Evolutionary conservation across 2,113 vertebrate genomes (phyloP).

Genomic region (Sisor rabdophorus): DNA sequence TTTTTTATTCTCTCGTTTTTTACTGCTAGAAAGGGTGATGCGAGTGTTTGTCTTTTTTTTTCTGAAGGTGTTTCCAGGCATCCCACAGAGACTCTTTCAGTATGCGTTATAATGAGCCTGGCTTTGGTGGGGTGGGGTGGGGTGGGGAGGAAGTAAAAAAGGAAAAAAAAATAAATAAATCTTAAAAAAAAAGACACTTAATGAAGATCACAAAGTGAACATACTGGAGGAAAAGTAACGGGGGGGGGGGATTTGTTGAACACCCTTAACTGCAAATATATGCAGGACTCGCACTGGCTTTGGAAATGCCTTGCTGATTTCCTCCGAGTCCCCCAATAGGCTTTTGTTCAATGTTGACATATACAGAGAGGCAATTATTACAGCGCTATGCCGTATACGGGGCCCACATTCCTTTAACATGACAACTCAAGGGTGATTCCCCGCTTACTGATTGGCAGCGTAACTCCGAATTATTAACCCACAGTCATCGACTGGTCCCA

Average conservation of each 20-base stretch:
- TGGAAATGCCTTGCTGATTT: conserved; percentile 20
- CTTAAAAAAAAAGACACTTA: background rate
- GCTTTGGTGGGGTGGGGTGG: no score
- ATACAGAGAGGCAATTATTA: conserved; percentile 39
- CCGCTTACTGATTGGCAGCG: conserved; percentile 52
- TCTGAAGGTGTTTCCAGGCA: conserved; percentile 28
- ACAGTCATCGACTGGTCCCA: conserved; percentile 48
- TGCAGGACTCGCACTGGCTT: background rate
- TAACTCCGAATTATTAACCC: conserved; percentile 42
- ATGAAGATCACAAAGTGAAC: conserved; percentile 21
- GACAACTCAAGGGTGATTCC: conserved; percentile 55
- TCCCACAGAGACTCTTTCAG: conserved; percentile 26
- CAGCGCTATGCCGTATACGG: conserved; percentile 37
- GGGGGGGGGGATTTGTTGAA: no score
- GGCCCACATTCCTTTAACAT: conserved; percentile 55
- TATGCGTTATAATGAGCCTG: conserved; percentile 16
- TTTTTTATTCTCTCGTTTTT: background rate
- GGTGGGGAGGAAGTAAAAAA: no score
- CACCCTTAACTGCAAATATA: background rate
- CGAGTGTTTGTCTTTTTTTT: conserved; percentile 10
- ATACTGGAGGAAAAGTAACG: background rate
- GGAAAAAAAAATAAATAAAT: background rate
- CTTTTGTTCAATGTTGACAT: conserved; percentile 35
- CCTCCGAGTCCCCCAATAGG: conserved; percentile 32
- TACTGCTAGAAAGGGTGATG: background rate